Percentiles rank a stretch among this genome's conserved stretches.
Evolutionary conservation across 2,888 invertebrate genomes (phyloP).

Genomic region (Dioctria linearis): DNA sequence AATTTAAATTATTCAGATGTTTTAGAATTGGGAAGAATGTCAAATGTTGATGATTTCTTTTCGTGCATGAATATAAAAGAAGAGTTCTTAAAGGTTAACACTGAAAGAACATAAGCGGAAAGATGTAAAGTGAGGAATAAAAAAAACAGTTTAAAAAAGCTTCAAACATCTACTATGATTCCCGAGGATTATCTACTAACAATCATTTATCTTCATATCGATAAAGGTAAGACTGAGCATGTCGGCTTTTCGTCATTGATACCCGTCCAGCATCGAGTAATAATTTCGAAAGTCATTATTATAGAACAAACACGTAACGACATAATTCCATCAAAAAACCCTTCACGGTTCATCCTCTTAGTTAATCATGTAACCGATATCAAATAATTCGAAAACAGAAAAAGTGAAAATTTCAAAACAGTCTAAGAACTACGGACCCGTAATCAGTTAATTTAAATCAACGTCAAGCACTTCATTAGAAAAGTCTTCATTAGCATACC

Average conservation of each 20-base stretch:
- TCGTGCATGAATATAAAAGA: background rate
- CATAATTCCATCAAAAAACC: conserved; percentile 51
- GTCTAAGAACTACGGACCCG: conserved; percentile 6
- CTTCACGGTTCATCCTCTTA: conserved; percentile 50
- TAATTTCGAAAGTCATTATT: conserved; percentile 58
- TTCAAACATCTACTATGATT: background rate
- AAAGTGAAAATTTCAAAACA: conserved; percentile 48
- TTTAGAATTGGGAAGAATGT: too few relatives aligned
- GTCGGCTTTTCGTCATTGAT: conserved; percentile 37
- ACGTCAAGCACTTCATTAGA: conserved; percentile 59
- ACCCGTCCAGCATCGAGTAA: conserved; percentile 5
- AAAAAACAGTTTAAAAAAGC: background rate
- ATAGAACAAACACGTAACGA: conserved; percentile 57
- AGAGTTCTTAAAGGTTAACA: background rate
- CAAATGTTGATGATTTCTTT: background rate
- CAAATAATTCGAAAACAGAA: conserved; percentile 48
- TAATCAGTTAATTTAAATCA: conserved; percentile 59
- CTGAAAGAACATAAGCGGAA: background rate
- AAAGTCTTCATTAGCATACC: conserved; percentile 51
- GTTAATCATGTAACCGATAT: conserved; percentile 58
- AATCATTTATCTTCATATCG: conserved; percentile 49
- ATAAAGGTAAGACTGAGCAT: background rate
- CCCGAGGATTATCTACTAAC: background rate
- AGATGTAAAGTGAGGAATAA: background rate
- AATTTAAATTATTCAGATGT: too few relatives aligned